Evolutionary conservation across 2,113 vertebrate genomes (phyloP), one percentile per base, ranked within the genome.

Genomic region (Esox niger): DNA sequence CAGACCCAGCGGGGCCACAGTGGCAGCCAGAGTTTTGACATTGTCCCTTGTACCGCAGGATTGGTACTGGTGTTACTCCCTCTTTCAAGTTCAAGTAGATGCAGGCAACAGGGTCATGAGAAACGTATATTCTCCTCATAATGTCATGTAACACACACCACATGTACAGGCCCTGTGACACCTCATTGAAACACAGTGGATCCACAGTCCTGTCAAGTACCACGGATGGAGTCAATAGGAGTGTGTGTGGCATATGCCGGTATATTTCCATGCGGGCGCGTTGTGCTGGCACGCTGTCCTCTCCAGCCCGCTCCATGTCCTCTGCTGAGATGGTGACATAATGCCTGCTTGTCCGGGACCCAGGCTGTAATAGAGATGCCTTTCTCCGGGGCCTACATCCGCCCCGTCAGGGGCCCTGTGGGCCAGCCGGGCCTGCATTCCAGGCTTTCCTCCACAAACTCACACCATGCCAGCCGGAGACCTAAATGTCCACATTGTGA

Each of bases 401-500:
- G 82, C 11, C 38, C 15, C 13, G 13, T 15, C 38, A 15, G 1
- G 15, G 38, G 38, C 47, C 79, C 84, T 63, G 79, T 70, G 20
- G 79, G 82, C 83, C 67, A 77, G 38, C 11, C 38, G 17, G 38
- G 38, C 38, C 38, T 43, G 38, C 87, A 88, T 89, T 87, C 87
- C 87, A 82, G 58, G 64, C 78, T 80, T 38, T 84, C 83, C 84
- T 82, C 86, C 72, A 76, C 82, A 88, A 84, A 87, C 84, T 82
- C 82, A 54, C 66, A 56, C 68, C 38, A 32, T 65, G 21, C 38
- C 38, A 43, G 60, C 81, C 68, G 8, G 66, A 43, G 75, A 75
- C 77, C 79, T 89, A 87, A 90, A 89, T 88, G 85, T 84, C 75
- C 79, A 81, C 88, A 86, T 87, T 91, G 87, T 89, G 72, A 83